Base-by-base conservation (phyloP, 2,113 vertebrate genomes). In the Lepisosteus osseus region DNA sequence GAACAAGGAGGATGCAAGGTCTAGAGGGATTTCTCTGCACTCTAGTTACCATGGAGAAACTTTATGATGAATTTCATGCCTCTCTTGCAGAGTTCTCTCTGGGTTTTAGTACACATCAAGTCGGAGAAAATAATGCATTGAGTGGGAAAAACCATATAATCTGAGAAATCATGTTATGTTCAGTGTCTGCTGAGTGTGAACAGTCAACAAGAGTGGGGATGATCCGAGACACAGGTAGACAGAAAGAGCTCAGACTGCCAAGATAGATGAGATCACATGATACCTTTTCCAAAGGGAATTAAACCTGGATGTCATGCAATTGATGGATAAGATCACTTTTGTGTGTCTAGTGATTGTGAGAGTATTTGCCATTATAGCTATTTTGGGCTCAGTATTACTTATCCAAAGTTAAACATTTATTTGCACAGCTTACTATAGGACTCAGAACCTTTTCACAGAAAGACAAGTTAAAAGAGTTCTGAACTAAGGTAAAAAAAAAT, bases 1-100 rank as follows among this genome's bases (percentile, higher is more conserved):
- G 3, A 17, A 43, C 4, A 29, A 68, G 45, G 65, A 15, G 62
- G 55, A 47, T 17, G 40, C 42, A 45, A 17, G 65, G 56, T 43
- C 65, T 67, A 54, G 72, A 45, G 65, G 65, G 65, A 67, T 68
- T 68, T 3, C 56, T 68, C 56, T 57, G 65, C 44, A 29, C 41
- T 40, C 11, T n/a, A 40, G 72, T 67, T 73, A 44, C 57, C 65
- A 68, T 61, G 65, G 65, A 67, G 54, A 68, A 66, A 64, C 9
- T 57, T 42, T 61, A 14, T 73, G 65, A 61, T 54, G 65, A 61
- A 61, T 73, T 67, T 54, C 44, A 62, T 67, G 63, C 41, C 3
- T n/a, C 9, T 47, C 44, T 54, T 59, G 11, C 11, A 12, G n/a
- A n/a, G 11, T 14, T 59, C 56, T 59, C 56, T 59, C 12, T 12